phyloP scores from a whole-genome alignment of 2,113 vertebrate species.

The Sitta europaea region DNA sequence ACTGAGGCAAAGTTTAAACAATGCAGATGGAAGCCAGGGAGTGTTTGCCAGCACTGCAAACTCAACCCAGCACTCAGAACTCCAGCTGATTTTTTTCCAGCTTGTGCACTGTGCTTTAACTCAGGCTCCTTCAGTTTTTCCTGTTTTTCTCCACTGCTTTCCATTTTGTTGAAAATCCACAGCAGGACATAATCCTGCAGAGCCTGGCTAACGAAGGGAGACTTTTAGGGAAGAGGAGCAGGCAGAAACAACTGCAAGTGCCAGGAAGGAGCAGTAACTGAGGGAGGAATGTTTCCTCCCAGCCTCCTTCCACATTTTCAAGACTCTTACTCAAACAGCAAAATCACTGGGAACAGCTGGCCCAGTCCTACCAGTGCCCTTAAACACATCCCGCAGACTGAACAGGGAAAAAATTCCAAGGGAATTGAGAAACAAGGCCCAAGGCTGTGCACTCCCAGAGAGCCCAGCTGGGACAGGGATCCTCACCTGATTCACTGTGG shows the following conservation, averaged over 20 bases:
- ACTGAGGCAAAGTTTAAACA: neutral
- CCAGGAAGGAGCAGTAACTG: neutral
- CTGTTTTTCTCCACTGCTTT: neutral
- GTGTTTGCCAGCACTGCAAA: neutral
- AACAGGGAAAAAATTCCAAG: neutral
- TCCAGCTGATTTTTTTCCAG: neutral
- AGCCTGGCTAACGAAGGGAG: neutral
- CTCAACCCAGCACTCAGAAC: neutral
- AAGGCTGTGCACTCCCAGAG: neutral
- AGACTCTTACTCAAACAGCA: neutral
- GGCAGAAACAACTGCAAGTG: neutral
- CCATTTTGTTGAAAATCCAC: neutral
- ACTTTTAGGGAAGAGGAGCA: neutral
- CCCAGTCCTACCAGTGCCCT: neutral
- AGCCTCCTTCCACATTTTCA: neutral
- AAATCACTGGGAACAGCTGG: neutral
- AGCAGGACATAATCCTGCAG: neutral
- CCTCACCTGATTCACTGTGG: slow-evolving; percentile 96
- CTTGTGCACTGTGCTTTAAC: neutral
- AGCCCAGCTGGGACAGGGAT: neutral
- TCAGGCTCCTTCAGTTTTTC: neutral
- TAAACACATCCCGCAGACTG: neutral
- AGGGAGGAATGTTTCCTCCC: neutral
- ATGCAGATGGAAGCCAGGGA: neutral
- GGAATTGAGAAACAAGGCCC: neutral